Evolutionary conservation across 2,113 vertebrate species (phyloP).

Genomic region (Pongo pygmaeus): DNA sequence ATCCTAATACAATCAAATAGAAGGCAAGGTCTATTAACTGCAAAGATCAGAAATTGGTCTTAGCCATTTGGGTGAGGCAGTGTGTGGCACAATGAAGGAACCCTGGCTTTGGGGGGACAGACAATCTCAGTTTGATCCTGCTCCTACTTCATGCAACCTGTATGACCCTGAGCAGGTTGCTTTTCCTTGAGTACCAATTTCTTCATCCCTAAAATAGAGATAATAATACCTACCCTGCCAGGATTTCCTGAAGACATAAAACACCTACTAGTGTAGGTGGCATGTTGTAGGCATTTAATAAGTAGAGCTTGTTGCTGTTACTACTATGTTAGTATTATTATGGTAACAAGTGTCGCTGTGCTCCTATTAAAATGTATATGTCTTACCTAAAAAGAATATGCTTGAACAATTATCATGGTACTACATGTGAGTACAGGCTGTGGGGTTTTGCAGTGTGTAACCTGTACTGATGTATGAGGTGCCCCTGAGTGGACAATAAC

Average conservation of each 20-base stretch:
- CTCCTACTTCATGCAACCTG: background rate
- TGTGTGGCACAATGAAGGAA: background rate
- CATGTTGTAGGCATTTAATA: background rate
- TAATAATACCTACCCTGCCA: background rate
- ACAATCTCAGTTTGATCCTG: background rate
- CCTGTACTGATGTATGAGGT: background rate
- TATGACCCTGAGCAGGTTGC: background rate
- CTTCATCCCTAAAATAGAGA: background rate
- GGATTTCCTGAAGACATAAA: background rate
- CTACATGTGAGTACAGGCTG: accelerated
- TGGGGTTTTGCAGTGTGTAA: background rate
- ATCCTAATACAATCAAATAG: background rate
- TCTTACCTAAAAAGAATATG: background rate
- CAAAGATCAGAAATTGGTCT: background rate
- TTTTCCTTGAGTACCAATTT: background rate
- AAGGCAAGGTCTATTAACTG: background rate
- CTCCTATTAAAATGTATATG: background rate
- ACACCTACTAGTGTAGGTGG: background rate
- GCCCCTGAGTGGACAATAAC: background rate
- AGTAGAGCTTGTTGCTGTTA: background rate
- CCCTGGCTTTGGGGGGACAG: background rate
- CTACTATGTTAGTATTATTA: background rate
- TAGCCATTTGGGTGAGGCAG: background rate
- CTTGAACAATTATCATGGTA: background rate
- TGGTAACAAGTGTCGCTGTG: background rate